phyloP scores from a whole-genome alignment of 2,797 vertebrate species.

The Lepidocolaptes lacrymiger region DNA sequence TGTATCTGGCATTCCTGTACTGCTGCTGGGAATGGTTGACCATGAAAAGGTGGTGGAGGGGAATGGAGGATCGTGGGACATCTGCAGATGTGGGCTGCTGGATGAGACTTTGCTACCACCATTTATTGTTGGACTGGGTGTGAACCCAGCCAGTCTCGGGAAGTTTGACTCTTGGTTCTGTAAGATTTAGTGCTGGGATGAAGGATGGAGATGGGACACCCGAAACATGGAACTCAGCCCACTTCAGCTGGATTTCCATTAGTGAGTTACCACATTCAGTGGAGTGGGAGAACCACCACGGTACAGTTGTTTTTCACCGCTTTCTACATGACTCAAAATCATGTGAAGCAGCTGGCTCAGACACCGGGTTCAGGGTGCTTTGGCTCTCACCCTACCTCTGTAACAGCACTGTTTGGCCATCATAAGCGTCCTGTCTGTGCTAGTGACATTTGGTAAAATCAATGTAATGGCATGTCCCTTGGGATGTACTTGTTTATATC shows the following conservation, averaged over 20 bases:
- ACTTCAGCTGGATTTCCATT: neutral
- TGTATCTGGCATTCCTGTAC: neutral
- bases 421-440: neutral
- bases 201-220: neutral
- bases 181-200: neutral
- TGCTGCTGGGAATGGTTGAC: neutral
- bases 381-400: neutral
- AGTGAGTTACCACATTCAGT: rapidly evolving
- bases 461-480: neutral
- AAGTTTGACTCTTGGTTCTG: neutral
- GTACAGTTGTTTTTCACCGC: neutral
- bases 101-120: neutral
- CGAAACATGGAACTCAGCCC: neutral
- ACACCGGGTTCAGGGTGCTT: neutral
- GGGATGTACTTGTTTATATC: neutral
- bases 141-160: neutral
- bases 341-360: neutral
- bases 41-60: neutral
- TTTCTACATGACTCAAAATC: neutral
- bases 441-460: neutral
- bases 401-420: neutral
- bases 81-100: neutral
- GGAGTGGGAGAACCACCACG: neutral
- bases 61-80: rapidly evolving
- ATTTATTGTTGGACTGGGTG: neutral